Evolutionary conservation across 2,888 invertebrate species (phyloP).

Genomic region (Dolomedes plantarius): DNA sequence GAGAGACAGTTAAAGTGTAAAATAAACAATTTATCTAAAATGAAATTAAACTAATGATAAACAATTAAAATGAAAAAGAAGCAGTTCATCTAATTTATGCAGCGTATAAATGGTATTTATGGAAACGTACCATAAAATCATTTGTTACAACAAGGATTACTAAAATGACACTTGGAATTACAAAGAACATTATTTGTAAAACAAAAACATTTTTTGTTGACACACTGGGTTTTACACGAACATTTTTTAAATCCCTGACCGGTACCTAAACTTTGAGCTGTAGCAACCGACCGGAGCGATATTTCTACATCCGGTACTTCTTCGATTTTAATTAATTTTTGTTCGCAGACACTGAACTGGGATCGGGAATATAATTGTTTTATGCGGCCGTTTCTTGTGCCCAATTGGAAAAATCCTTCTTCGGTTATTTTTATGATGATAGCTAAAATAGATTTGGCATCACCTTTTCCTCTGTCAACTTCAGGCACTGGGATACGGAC

Average conservation of each 20-base stretch:
- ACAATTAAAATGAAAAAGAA: constrained; percentile 59
- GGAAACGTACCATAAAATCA: constrained; percentile 48
- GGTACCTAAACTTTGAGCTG: constrained; percentile 62
- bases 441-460: constrained; percentile 65
- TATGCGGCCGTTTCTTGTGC: too few relatives aligned
- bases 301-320: constrained; percentile 58
- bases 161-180: too few relatives aligned
- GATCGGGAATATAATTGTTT: constrained; percentile 35
- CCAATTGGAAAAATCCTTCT: too few relatives aligned
- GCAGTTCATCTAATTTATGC: constrained; percentile 57
- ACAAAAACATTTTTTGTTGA: constrained; percentile 57
- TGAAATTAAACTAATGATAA: too few relatives aligned
- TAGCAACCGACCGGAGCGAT: constrained; percentile 57
- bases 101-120: constrained; percentile 54
- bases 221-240: constrained; percentile 51
- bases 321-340: constrained; percentile 56
- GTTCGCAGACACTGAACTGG: constrained; percentile 51
- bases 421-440: constrained; percentile 59
- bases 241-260: constrained; percentile 61
- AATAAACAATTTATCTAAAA: too few relatives aligned
- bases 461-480: constrained; percentile 63
- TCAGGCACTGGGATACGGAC: constrained; percentile 62
- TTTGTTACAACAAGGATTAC: too few relatives aligned
- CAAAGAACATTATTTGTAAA: too few relatives aligned
- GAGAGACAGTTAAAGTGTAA: too few relatives aligned